phyloP scores from a whole-genome alignment of 2,113 vertebrate genomes.

The Azemiops feae region DNA sequence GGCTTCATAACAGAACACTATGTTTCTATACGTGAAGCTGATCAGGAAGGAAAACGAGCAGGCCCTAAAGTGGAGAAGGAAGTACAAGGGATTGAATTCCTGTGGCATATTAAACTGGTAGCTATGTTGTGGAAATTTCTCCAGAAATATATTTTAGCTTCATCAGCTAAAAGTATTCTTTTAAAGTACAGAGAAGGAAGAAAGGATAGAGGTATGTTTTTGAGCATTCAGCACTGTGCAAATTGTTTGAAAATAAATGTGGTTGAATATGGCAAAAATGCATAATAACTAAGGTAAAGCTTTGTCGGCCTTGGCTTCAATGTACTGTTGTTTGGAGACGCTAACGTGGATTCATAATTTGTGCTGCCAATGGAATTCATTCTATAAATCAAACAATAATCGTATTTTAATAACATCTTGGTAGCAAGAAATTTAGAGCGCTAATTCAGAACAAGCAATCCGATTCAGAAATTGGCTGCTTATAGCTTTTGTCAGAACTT shows the following conservation, averaged over 20 bases:
- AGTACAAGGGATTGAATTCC: background rate
- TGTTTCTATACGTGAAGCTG: conserved; percentile 1
- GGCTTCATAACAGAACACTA: conserved; percentile 13
- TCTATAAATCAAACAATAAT: background rate
- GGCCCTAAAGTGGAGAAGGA: background rate
- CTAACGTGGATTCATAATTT: background rate
- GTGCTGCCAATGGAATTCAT: background rate
- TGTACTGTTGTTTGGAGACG: background rate
- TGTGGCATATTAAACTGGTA: background rate
- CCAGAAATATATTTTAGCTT: background rate
- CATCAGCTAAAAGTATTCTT: background rate
- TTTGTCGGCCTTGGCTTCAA: background rate
- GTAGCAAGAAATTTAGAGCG: background rate
- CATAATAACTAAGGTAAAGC: background rate
- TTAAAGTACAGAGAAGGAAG: background rate
- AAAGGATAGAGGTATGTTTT: background rate
- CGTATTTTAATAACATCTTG: background rate
- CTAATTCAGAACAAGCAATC: background rate
- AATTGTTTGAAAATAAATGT: background rate
- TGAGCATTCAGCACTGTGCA: background rate
- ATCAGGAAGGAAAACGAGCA: conserved; percentile 20
- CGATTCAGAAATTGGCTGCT: background rate
- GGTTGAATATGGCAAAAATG: background rate
- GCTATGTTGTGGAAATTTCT: background rate
- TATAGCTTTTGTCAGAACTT: background rate